These are phyloP conservation scores for Azemiops feae DNA, from an alignment of 2,113 vertebrate species.

Conservation along the genomic window DNA sequence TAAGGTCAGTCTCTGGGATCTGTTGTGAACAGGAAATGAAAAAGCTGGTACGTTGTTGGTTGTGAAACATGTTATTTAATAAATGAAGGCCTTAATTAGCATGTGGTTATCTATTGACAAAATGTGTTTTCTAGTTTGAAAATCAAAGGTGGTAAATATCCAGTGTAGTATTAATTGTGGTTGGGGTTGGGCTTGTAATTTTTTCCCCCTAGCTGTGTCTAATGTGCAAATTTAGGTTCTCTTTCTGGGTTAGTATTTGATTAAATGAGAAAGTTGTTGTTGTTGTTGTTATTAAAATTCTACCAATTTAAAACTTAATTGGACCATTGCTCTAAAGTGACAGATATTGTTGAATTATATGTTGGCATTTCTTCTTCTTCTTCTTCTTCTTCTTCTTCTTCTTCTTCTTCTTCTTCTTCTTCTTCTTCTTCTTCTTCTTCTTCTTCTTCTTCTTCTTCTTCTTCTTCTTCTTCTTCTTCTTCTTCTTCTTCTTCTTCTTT, in stretches of 20 bases:
- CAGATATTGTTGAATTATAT: not conserved
- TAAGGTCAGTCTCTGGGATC: not conserved
- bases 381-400: too few relatives aligned
- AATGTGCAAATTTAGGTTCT: not conserved
- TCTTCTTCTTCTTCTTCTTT: too few relatives aligned
- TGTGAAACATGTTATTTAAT: not conserved
- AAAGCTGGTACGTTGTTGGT: not conserved
- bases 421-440: rapidly evolving
- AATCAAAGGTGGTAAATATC: not conserved
- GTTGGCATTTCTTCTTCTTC: too few relatives aligned
- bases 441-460: rapidly evolving
- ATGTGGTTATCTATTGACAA: not conserved
- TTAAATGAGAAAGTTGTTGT: not conserved
- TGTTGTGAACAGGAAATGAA: not conserved
- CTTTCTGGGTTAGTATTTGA: not conserved
- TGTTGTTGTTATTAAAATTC: not conserved
- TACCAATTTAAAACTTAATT: not conserved
- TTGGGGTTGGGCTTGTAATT: not conserved
- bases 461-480: not conserved
- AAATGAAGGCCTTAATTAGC: not conserved
- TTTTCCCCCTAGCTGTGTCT: not conserved
- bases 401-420: too few relatives aligned
- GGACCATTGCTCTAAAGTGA: not conserved
- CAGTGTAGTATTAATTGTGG: not conserved
- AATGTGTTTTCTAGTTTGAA: not conserved